Base-by-base conservation (phyloP, 1,140 invertebrate species). In the Arctopsyche grandis region DNA sequence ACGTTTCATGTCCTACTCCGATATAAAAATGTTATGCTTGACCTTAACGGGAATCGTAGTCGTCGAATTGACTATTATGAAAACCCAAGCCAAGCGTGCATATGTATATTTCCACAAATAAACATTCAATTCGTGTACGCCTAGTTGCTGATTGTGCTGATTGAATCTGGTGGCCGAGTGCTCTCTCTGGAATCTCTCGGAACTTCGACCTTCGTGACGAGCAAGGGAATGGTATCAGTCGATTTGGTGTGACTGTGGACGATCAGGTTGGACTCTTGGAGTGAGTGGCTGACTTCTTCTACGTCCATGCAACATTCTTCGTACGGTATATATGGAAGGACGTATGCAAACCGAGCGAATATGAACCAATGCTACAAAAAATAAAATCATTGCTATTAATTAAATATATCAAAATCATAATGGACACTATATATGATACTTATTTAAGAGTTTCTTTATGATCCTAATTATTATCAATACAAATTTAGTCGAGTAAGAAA, bases 291-390 rank as follows among this genome's bases (percentile, higher is more conserved):
- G 12, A 77, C 71, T 69, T 80, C 79, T 16, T 77, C 74, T 0
- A 73, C 26, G 44, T 78, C 73, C 19, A 48, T 14, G 66, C 70
- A 78, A 21, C 77, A 69, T 52, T 80, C 79, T 58, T 80, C 81
- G 21, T 80, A 82, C 12, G 81, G 81, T 10, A 82, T 82, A 43
- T 78, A 80, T 12, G 81, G 81, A 48, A 79, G 44, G 5, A 82
- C 79, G 14, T 73, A 78, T 0, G 81, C 58, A 19, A 82, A 77
- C n/a, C 81, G 70, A 5, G 69, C 71, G 29, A 75, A 80, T 46
- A 82, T 80, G 56, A 80, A 82, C 43, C 77, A 43, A 60, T 82
- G 81, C 81, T 82, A 52, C 16, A 58, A 79, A 79, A 52, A n/a
- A 60, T 73, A 75, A 77, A 77, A 14, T 26, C 60, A 66, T 5